Percentiles rank a stretch among this genome's conserved stretches.
Conservation (phyloP, 1,140 invertebrate genomes). For the Gonatopus flavifemur region DNA sequence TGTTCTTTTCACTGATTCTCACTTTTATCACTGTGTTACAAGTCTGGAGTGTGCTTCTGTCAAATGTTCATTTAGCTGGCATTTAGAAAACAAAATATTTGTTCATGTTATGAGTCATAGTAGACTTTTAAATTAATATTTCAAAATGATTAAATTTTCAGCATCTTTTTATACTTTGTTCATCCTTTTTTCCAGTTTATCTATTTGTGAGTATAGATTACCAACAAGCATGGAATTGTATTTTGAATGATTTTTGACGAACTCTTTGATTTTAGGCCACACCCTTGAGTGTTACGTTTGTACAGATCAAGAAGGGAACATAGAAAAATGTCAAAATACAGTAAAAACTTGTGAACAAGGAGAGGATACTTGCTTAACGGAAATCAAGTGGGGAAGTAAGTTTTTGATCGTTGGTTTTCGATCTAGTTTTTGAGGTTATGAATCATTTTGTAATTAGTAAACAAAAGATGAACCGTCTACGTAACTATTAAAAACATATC, state of each 20-base stretch:
- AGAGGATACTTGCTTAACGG: conserved; percentile 86
- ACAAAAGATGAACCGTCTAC: neutral
- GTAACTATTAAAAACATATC: neutral
- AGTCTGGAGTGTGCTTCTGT: no score
- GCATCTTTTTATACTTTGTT: conserved; percentile 5
- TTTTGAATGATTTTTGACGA: neutral
- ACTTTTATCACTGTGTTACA: no score
- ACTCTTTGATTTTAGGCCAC: conserved; percentile 56
- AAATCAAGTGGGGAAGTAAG: conserved; percentile 86
- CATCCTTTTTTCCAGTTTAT: neutral
- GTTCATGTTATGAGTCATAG: no score
- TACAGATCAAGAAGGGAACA: conserved; percentile 87
- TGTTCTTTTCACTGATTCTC: no score
- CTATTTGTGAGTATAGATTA: conserved; percentile 17
- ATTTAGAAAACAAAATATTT: no score
- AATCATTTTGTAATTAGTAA: neutral
- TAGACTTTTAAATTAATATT: no score
- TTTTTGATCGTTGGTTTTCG: conserved; percentile 23
- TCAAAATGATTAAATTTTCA: conserved; percentile 2
- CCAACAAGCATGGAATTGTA: no score
- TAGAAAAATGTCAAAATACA: conserved; percentile 90
- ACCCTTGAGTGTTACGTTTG: conserved; percentile 94
- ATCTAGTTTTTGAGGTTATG: conserved; percentile 25
- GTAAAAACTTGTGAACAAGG: conserved; percentile 86
- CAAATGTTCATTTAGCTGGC: no score